Percentiles rank a stretch among this genome's conserved stretches.
Evolutionary conservation across 2,797 vertebrate genomes (phyloP).

Genomic region (Eutrigla gurnardus): DNA sequence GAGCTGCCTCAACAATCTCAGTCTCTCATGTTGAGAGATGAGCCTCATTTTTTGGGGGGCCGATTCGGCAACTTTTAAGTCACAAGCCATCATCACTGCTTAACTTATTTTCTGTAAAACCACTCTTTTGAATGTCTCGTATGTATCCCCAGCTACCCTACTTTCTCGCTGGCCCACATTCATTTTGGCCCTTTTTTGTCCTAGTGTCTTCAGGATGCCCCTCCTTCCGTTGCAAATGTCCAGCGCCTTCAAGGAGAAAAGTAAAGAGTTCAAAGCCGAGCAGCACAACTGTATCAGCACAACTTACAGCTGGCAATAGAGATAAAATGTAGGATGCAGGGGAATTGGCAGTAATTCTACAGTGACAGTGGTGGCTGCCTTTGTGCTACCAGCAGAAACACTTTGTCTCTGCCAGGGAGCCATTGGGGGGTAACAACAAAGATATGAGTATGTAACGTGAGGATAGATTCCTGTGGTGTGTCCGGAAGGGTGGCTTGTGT

Average conservation of each 20-base stretch:
- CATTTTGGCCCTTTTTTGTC: slow-evolving; percentile 14
- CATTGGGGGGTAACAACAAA: slow-evolving; percentile 30
- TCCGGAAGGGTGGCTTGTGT: neutral
- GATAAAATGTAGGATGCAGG: slow-evolving; percentile 73
- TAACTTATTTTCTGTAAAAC: neutral
- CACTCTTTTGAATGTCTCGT: neutral
- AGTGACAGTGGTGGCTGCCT: slow-evolving; percentile 57
- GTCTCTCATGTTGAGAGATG: slow-evolving; percentile 1
- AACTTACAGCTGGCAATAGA: slow-evolving; percentile 68
- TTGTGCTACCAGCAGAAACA: slow-evolving; percentile 54
- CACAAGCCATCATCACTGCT: neutral
- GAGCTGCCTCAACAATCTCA: slow-evolving; percentile 5
- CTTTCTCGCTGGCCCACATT: slow-evolving; percentile 15
- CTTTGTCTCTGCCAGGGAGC: slow-evolving; percentile 30
- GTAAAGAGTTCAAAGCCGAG: slow-evolving; percentile 71
- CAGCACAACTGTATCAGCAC: slow-evolving; percentile 68
- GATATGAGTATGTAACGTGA: slow-evolving; percentile 19
- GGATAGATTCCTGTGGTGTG: slow-evolving; percentile 10
- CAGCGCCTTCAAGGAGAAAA: slow-evolving; percentile 57
- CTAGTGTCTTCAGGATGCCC: slow-evolving; percentile 48
- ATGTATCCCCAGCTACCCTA: neutral
- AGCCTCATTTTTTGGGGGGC: neutral
- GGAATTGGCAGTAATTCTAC: slow-evolving; percentile 63
- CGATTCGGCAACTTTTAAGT: slow-evolving; percentile 2
- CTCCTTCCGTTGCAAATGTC: slow-evolving; percentile 41